These are phyloP conservation scores for Anthopleura xanthogrammica DNA, from an alignment of 92 coral and sea anemone genomes.

Conservation along the genomic window DNA sequence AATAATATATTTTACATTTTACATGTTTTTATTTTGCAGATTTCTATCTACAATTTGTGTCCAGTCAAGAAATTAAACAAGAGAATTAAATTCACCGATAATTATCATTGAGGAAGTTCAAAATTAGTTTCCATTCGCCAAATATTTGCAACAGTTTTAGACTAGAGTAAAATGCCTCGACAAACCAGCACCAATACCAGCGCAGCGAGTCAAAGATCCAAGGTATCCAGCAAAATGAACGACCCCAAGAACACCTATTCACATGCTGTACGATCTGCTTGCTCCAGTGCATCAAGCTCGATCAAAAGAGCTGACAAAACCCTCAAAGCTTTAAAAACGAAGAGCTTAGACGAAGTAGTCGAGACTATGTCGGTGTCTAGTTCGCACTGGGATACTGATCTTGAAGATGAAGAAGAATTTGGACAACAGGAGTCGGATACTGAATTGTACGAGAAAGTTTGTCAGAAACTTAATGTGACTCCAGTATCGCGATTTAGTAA, in stretches of 20 bases:
- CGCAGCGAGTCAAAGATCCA: not conserved
- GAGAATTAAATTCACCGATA: not conserved
- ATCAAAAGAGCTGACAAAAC: constrained; percentile 47
- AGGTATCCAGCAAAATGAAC: not conserved
- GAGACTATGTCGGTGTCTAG: constrained; percentile 71
- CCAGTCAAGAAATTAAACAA: not conserved
- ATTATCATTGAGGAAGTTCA: too few relatives aligned
- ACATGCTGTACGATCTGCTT: constrained; percentile 46
- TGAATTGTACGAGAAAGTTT: constrained; percentile 55
- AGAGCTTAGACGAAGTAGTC: constrained; percentile 58
- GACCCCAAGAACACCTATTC: not conserved
- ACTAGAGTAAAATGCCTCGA: not conserved
- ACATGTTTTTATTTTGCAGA: not conserved
- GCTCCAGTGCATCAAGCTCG: constrained; percentile 76
- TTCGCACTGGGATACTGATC: constrained; percentile 88
- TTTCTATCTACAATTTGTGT: not conserved
- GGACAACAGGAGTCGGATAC: constrained; percentile 18
- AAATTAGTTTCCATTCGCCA: too few relatives aligned
- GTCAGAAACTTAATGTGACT: constrained; percentile 60
- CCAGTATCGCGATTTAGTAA: constrained; percentile 83
- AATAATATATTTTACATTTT: not conserved
- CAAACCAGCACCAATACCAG: not conserved
- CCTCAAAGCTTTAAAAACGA: constrained; percentile 12
- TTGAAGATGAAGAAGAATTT: constrained; percentile 45
- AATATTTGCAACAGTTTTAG: too few relatives aligned